Base-by-base conservation (phyloP, 2,113 vertebrate species). In the Oryzias woworae region DNA sequence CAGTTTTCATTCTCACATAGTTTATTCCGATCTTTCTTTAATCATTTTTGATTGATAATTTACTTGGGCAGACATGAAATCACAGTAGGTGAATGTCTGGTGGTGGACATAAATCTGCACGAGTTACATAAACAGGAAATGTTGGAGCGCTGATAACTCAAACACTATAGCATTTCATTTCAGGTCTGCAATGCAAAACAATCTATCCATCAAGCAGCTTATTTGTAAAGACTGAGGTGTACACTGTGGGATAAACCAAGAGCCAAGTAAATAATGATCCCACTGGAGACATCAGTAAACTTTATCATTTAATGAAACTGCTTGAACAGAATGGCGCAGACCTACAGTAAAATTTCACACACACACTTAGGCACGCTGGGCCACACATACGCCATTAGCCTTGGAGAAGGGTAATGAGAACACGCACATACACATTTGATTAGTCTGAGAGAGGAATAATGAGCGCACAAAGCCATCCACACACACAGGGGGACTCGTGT, bases 231-330 rank as follows among this genome's bases (percentile, higher is more conserved):
- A 82, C 83, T 65, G 75, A 77, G 83, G 70, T 72, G 70, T 69
- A 60, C 73, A 76, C 76, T 24, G 62, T 7, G 64, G 64, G 73
- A 73, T 65, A 76, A 86, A 87, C 64, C 75, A 75, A 75, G 77
- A 78, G 71, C 77, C 78, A 36, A 77, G 75, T 80, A 90, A 90
- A 87, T 89, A 88, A 90, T 88, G 85, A 88, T 85, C 80, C 75
- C 71, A n/a, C 63, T 45, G 71, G 76, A 87, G 81, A 85, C 89
- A 91, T 92, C 89, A 87, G 81, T 83, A 85, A 88, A 91, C 88
- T 89, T 89, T 87, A 88, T 89, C 80, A 83, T 88, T 86, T 87
- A 84, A 87, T 89, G 83, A 90, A 90, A 87, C 67, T 59, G 84
- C 73, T 76, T 48, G 80, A 84, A 87, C 88, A 85, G 83, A 77